Conservation (phyloP, 2,888 invertebrate species). For the Eupithecia subumbrata region DNA sequence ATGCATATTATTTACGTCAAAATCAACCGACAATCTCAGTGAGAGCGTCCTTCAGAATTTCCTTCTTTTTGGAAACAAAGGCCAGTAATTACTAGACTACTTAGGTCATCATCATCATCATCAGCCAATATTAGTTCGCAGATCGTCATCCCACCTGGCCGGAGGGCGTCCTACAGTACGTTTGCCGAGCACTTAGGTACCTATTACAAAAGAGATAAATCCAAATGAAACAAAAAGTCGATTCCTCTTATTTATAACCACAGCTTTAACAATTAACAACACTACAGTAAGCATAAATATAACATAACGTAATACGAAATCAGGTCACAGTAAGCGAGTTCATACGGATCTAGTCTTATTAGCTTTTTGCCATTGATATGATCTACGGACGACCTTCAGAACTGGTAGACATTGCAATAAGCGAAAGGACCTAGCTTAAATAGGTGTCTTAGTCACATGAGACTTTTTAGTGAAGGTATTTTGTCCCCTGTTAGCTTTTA, state of each 20-base stretch:
- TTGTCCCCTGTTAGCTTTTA: neutral
- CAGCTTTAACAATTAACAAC: constrained; percentile 73
- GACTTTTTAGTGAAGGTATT: neutral
- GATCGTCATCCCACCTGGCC: too few relatives aligned
- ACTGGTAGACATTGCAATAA: constrained; percentile 29
- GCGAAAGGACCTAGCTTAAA: constrained; percentile 25
- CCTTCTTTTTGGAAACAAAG: neutral
- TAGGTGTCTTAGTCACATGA: neutral
- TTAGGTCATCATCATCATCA: too few relatives aligned
- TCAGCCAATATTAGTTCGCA: too few relatives aligned
- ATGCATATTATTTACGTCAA: too few relatives aligned
- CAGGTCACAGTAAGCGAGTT: constrained; percentile 59
- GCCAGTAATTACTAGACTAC: neutral
- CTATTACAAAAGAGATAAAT: neutral
- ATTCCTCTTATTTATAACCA: constrained; percentile 82
- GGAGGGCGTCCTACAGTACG: too few relatives aligned
- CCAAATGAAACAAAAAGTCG: constrained; percentile 49
- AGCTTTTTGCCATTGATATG: constrained; percentile 31
- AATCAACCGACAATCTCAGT: too few relatives aligned
- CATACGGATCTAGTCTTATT: constrained; percentile 53
- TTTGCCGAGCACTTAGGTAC: neutral
- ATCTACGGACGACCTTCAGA: constrained; percentile 30
- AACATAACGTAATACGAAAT: constrained; percentile 58
- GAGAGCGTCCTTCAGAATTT: neutral
- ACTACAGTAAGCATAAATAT: constrained; percentile 56